Evolutionary conservation across 2,113 vertebrate species (phyloP), one percentile per base, ranked within the genome.

Genomic region (Montifringilla adamsi): DNA sequence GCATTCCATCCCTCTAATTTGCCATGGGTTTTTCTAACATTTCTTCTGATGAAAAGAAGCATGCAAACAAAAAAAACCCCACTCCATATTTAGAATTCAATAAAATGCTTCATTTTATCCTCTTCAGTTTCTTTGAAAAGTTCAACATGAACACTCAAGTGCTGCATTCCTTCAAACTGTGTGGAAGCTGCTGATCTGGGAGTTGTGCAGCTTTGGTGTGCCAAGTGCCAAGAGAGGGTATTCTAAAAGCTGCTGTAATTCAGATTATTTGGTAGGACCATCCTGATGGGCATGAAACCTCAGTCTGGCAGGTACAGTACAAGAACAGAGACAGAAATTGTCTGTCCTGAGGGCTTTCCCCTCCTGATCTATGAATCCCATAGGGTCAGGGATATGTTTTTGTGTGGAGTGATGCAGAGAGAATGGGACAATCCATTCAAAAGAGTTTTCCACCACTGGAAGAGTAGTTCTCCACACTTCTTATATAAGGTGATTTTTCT

Each of bases 81-180:
- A 1, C 9, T 52, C 15, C 10, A 19, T 82, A 84, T 89, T 94
- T 89, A 75, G 87, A 92, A 92, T 68, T 79, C 84, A 84, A 49
- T 78, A 89, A 79, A 91, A 89, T 1, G 27, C 52, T 93, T 93
- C 52, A 90, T 95, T 86, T 94, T 60, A 68, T 92, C 64, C 95
- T 92, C 89, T 95, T 94, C 86, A 90, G 35, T 87, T 93, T 70
- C 80, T 88, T 90, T 82, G 80, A 93, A 84, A 93, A 96, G 93
- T 90, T 93, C 86, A 84, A 44, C 63, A 33, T 4, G 72, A 93
- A 35, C 68, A 60, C 64, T 95, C 60, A 81, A 90, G 76, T 63
- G 22, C 76, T 90, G 50, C 19, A 3, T 90, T 92, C 73, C 81
- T 85, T 90, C 73, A 73, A 39, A 81, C 66, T 47, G n/a, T 67